Evolutionary conservation across 23 tunicate species (phyloP), one percentile per base, ranked within the genome.

Genomic region (Phallusia fumigata): DNA sequence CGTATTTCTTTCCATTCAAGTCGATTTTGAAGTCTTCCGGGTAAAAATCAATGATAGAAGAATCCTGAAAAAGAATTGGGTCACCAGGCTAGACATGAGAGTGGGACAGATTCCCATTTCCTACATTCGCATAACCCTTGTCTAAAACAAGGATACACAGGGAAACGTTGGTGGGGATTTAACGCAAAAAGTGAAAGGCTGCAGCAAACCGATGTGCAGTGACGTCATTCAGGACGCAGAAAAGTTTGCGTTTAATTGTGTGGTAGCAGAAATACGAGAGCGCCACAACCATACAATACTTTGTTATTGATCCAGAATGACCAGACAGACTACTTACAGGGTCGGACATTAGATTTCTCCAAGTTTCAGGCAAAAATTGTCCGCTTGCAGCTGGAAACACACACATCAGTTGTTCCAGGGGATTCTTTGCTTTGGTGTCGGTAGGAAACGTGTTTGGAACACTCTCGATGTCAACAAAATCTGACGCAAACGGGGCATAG

Each of bases 381-480:
- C 99, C 99, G 65, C 96, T 90, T 31, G 99, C 99, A 22, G 96
- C 99, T 13, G 99, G 99, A 74, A 96, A 96, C 79, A 96, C 99
- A 73, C 99, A 96, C 99, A 96, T 96, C 26, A 96, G 93, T 78
- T 96, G 99, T 76, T 96, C 99, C 76, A 96, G 88, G 8, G 99
- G 99, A 0, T 91, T 91, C 65, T 91, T 90, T 8, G 99, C 90
- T 31, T 81, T 52, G 52, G 99, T 88, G 72, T 64, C 84, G 19
- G 89, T 49, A 26, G 90, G 91, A 84, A 91, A 96, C 12, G 83
- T 77, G 80, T 77, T 88, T 36, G 90, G 85, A 58, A 96, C 76
- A 58, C 65, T 58, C 13, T 64, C 76, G 22, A 96, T 84, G 74
- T 96, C 99, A 21, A 88, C 84, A 75, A 96, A 96, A 52, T 96